These are phyloP conservation scores for Tanypteryx hageni DNA, from an alignment of 2,888 invertebrate species.

Conservation along the genomic window DNA sequence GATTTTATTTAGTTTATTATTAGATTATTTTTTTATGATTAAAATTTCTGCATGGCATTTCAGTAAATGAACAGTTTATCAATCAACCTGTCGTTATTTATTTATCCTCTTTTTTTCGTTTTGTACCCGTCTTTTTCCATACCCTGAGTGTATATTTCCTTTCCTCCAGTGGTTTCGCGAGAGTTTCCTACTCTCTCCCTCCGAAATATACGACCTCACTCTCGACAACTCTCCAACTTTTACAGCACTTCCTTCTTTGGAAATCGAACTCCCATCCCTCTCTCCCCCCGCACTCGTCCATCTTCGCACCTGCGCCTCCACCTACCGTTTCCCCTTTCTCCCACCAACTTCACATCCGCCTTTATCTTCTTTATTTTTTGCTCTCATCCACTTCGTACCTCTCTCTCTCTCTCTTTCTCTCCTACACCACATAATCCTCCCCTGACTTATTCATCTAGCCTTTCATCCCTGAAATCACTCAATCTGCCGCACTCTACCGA, in stretches of 20 bases:
- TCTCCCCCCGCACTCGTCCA: background rate
- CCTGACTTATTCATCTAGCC: constrained; percentile 25
- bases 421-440: background rate
- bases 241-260: constrained; percentile 18
- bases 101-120: background rate
- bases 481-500: constrained; percentile 28
- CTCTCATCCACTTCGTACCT: background rate
- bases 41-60: too few relatives aligned
- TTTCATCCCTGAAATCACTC: constrained; percentile 44
- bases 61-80: background rate
- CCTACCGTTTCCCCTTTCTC: background rate
- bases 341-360: background rate
- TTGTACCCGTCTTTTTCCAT: background rate
- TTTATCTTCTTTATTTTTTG: background rate
- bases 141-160: background rate
- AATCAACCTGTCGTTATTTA: background rate
- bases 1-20: too few relatives aligned
- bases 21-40: too few relatives aligned
- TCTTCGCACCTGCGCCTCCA: background rate
- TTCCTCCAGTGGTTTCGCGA: background rate
- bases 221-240: constrained; percentile 21
- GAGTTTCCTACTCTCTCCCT: background rate
- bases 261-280: background rate
- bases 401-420: background rate
- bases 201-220: constrained; percentile 12